phyloP scores from a whole-genome alignment of 2,113 vertebrate species.

The Meleagris gallopavo region DNA sequence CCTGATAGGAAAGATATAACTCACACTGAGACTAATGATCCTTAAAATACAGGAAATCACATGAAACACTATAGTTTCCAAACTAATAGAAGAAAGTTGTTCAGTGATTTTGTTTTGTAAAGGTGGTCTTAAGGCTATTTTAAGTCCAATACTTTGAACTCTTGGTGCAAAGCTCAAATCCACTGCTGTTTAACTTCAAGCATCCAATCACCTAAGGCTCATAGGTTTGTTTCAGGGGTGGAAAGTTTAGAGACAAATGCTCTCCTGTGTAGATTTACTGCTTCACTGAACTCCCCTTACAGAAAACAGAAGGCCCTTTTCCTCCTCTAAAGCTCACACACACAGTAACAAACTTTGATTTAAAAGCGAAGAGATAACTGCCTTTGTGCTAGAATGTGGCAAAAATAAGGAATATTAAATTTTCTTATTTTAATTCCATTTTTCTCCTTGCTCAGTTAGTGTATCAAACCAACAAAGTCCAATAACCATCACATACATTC shows the following conservation, averaged over 20 bases:
- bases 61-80: not conserved
- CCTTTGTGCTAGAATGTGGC: not conserved
- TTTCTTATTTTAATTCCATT: not conserved
- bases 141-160: not conserved
- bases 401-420: not conserved
- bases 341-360: not conserved
- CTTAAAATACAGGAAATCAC: not conserved
- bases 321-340: not conserved
- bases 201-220: not conserved
- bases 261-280: not conserved
- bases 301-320: not conserved
- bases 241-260: not conserved
- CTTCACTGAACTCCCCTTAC: not conserved
- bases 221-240: not conserved
- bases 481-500: not conserved
- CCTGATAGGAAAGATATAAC: constrained; percentile 78
- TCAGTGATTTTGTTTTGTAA: not conserved
- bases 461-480: not conserved
- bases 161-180: not conserved
- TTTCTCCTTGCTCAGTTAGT: not conserved
- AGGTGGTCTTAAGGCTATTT: not conserved
- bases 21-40: not conserved
- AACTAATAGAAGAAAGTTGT: not conserved
- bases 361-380: not conserved
- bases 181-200: not conserved